A percentile compares a stretch with the other conserved stretches of the same genome.
Evolutionary conservation across 1,140 invertebrate genomes (phyloP).

Genomic region (Ceratina japonica): DNA sequence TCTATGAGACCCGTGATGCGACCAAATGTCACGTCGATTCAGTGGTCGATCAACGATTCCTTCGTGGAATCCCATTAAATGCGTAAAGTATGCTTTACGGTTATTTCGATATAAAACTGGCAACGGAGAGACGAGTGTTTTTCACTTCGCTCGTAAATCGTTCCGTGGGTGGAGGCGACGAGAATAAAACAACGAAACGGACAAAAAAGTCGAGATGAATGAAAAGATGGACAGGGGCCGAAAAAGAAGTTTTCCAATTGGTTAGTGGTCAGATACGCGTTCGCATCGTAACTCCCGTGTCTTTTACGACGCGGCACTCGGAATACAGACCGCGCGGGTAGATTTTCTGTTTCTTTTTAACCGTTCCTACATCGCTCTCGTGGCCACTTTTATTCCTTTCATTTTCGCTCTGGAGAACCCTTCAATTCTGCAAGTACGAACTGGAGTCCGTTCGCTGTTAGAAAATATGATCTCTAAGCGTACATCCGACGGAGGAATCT

Average conservation of each 20-base stretch:
- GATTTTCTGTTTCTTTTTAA: constrained; percentile 43
- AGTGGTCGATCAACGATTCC: neutral
- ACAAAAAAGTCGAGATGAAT: neutral
- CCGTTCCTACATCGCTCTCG: neutral
- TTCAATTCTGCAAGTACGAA: constrained; percentile 17
- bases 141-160: constrained; percentile 67
- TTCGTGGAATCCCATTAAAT: constrained; percentile 60
- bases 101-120: constrained; percentile 56
- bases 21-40: neutral
- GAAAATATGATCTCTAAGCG: constrained; percentile 54
- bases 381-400: neutral
- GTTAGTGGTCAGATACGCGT: constrained; percentile 27
- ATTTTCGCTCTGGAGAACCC: constrained; percentile 9
- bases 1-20: neutral
- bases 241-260: constrained; percentile 67
- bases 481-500: constrained; percentile 36
- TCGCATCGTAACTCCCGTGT: constrained; percentile 59
- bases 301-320: constrained; percentile 51
- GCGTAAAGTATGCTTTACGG: constrained; percentile 57
- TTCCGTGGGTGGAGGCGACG: constrained; percentile 65
- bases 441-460: constrained; percentile 28
- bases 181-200: constrained; percentile 44
- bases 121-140: constrained; percentile 62
- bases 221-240: constrained; percentile 6
- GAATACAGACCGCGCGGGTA: constrained; percentile 45